phyloP scores from a whole-genome alignment of 2,888 invertebrate genomes.

The Dynastes hyllus region DNA sequence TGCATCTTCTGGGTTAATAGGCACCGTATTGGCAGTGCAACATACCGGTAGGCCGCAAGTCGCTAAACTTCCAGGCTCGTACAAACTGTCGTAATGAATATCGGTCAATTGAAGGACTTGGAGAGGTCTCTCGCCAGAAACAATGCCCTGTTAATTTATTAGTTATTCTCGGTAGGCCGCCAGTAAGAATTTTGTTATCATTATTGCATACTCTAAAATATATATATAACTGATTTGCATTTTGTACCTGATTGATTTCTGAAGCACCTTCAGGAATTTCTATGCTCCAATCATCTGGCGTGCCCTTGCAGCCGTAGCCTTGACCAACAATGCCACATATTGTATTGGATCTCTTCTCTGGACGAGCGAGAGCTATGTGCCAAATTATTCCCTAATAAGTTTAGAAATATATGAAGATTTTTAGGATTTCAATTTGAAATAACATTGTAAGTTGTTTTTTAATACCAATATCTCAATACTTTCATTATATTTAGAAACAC shows the following conservation, averaged over 20 bases:
- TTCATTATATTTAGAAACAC: too few species aligned
- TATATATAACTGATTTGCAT: conserved; percentile 38
- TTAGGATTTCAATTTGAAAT: too few species aligned
- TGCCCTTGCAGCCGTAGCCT: conserved; percentile 62
- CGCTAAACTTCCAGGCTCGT: conserved; percentile 79
- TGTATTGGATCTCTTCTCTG: conserved; percentile 72
- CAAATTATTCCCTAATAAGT: conserved; percentile 74
- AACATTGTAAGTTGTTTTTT: too few species aligned
- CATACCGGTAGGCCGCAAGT: conserved; percentile 86
- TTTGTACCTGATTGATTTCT: conserved; percentile 23
- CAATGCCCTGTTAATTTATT: conserved; percentile 31
- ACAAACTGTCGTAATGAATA: conserved; percentile 86
- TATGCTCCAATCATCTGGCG: conserved; percentile 60
- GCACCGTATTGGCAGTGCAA: conserved; percentile 77
- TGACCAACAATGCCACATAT: conserved; percentile 76
- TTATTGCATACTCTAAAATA: too few species aligned
- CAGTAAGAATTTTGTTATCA: too few species aligned
- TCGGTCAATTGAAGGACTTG: conserved; percentile 82
- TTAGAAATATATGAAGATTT: too few species aligned
- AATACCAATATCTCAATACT: too few species aligned
- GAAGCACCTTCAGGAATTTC: conserved; percentile 56
- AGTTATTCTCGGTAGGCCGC: too few species aligned
- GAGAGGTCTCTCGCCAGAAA: conserved; percentile 55
- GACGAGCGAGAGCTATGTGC: conserved; percentile 75
- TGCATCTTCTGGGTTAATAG: conserved; percentile 62